phyloP scores from a whole-genome alignment of 2,888 invertebrate genomes.

The Cerceris ruficornis region DNA sequence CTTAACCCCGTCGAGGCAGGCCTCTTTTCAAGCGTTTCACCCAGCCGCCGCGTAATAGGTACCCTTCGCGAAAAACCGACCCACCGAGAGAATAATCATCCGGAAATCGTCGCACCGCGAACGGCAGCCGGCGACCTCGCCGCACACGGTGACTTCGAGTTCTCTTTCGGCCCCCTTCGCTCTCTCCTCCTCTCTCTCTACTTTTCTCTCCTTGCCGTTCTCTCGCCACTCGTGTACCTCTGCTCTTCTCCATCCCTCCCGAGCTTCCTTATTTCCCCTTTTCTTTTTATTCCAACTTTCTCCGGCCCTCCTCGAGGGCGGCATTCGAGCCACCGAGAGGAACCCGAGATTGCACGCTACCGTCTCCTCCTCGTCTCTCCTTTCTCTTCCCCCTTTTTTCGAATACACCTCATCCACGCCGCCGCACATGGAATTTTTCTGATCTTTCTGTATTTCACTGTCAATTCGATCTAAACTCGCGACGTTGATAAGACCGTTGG shows the following conservation, averaged over 20 bases:
- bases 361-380: slow-evolving; percentile 12
- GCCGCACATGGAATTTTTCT: background rate
- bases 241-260: slow-evolving; percentile 10
- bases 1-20: slow-evolving; percentile 72
- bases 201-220: background rate
- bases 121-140: slow-evolving; percentile 52
- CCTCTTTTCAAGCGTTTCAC: slow-evolving; percentile 72
- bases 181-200: background rate
- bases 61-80: slow-evolving; percentile 68
- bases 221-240: slow-evolving; percentile 12
- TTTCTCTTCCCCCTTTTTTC: background rate
- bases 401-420: background rate
- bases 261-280: slow-evolving; percentile 17
- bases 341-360: slow-evolving; percentile 39
- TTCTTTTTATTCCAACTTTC: slow-evolving; percentile 19
- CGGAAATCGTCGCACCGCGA: slow-evolving; percentile 64
- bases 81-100: slow-evolving; percentile 71
- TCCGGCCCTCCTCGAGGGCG: slow-evolving; percentile 43
- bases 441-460: too few relatives aligned
- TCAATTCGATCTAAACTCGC: too few relatives aligned
- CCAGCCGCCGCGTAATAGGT: slow-evolving; percentile 65
- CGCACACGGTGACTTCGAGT: slow-evolving; percentile 55
- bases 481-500: too few relatives aligned
- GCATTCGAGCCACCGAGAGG: slow-evolving; percentile 43
- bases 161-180: slow-evolving; percentile 17